These are phyloP conservation scores for Ichneumon xanthorius DNA, from an alignment of 2,888 invertebrate genomes.

Conservation along the genomic window DNA sequence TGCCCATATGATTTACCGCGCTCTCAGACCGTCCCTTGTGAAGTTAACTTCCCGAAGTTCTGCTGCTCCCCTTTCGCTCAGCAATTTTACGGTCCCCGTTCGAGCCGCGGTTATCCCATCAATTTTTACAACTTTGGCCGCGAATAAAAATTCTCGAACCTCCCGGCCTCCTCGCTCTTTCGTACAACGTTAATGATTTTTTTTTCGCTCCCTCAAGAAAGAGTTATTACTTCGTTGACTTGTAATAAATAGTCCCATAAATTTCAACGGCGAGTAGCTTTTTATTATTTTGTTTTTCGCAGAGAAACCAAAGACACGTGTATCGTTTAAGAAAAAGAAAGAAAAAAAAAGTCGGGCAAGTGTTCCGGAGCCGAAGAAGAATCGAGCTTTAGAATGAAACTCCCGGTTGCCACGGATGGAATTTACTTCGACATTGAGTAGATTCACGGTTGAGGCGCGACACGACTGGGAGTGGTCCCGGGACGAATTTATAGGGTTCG, in stretches of 20 bases:
- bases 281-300: background rate
- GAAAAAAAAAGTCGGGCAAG: constrained; percentile 18
- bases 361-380: background rate
- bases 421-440: constrained; percentile 77
- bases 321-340: background rate
- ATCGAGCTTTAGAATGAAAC: constrained; percentile 30
- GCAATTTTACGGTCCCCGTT: constrained; percentile 22
- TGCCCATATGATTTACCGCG: constrained; percentile 2
- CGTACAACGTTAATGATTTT: constrained; percentile 6
- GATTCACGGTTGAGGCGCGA: constrained; percentile 76
- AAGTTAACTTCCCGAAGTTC: constrained; percentile 15
- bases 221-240: background rate
- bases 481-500: constrained; percentile 79
- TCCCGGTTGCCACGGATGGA: constrained; percentile 62
- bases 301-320: constrained; percentile 3
- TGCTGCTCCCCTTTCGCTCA: background rate
- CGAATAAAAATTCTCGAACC: constrained; percentile 15
- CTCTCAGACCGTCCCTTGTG: background rate
- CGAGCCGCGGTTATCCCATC: background rate
- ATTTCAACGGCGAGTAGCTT: background rate
- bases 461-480: constrained; percentile 77
- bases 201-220: background rate
- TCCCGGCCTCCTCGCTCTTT: background rate
- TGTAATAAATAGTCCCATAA: constrained; percentile 6
- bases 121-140: constrained; percentile 44